phyloP scores from a whole-genome alignment of 2,888 invertebrate species.

The Scaptomyza parva region DNA sequence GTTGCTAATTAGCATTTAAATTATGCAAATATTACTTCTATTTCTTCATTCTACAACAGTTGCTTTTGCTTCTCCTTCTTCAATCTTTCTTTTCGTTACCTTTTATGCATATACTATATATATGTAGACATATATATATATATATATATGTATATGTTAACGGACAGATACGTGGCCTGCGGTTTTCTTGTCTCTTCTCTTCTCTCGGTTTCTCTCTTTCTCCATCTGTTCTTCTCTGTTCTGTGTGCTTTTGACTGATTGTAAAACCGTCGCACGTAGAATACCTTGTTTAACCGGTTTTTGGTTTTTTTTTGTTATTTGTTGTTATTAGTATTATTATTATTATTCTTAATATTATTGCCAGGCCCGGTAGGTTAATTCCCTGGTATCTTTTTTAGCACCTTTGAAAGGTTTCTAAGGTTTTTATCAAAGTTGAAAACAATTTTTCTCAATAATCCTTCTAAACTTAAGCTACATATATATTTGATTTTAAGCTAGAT shows the following conservation, averaged over 20 bases:
- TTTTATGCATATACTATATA: slow-evolving; percentile 39
- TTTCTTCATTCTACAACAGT: background rate
- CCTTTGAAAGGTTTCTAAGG: too few species aligned
- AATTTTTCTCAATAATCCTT: too few species aligned
- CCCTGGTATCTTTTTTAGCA: too few species aligned
- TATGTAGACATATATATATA: slow-evolving; percentile 23
- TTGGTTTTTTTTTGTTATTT: too few species aligned
- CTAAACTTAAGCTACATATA: too few species aligned
- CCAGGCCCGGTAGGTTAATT: background rate
- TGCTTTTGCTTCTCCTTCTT: slow-evolving; percentile 15
- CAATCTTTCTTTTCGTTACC: slow-evolving; percentile 32
- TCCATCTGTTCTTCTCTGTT: slow-evolving; percentile 1
- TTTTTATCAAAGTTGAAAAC: too few species aligned
- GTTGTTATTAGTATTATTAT: slow-evolving; percentile 11
- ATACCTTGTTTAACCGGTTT: slow-evolving; percentile 69
- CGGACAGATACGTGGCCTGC: slow-evolving; percentile 46
- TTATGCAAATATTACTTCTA: slow-evolving; percentile 74
- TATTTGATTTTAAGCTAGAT: too few species aligned
- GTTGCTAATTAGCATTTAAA: slow-evolving; percentile 72
- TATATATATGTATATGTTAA: slow-evolving; percentile 17
- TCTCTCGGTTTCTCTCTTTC: slow-evolving; percentile 5
- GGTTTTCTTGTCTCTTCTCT: slow-evolving; percentile 23
- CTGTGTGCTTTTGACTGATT: slow-evolving; percentile 20
- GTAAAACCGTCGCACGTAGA: slow-evolving; percentile 55
- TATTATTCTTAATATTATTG: slow-evolving; percentile 3